These are phyloP conservation scores for Apogon talboti DNA, from an alignment of 2,797 vertebrate genomes.

Conservation along the genomic window DNA sequence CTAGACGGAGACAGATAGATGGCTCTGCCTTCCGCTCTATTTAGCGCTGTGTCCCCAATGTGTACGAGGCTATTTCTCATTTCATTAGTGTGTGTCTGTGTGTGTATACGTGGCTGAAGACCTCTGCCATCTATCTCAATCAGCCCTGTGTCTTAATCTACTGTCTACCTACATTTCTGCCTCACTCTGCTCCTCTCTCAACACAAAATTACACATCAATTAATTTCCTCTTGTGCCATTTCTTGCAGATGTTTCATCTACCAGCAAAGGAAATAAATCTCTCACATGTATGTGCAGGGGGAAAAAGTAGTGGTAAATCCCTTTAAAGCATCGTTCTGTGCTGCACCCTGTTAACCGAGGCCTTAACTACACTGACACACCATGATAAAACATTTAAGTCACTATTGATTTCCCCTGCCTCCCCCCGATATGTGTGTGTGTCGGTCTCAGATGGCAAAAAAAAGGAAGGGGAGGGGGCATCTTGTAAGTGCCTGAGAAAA, in stretches of 20 bases:
- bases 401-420: slow-evolving; percentile 77
- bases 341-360: slow-evolving; percentile 69
- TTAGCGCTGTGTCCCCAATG: slow-evolving; percentile 64
- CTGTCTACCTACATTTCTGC: slow-evolving; percentile 70
- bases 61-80: slow-evolving; percentile 78
- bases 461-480: slow-evolving; percentile 2
- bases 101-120: slow-evolving; percentile 53
- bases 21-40: slow-evolving; percentile 62
- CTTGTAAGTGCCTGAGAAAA: slow-evolving; percentile 60
- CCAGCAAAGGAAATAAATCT: slow-evolving; percentile 25
- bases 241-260: slow-evolving; percentile 3
- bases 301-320: slow-evolving; percentile 55
- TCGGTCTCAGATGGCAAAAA: slow-evolving; percentile 50
- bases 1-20: slow-evolving; percentile 71
- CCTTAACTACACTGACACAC: slow-evolving; percentile 79
- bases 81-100: slow-evolving; percentile 74
- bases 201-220: slow-evolving; percentile 47
- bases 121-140: slow-evolving; percentile 79
- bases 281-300: not conserved
- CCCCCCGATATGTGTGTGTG: slow-evolving; percentile 24
- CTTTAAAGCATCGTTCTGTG: slow-evolving; percentile 52
- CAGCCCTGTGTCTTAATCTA: slow-evolving; percentile 79
- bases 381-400: slow-evolving; percentile 83
- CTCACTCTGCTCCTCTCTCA: slow-evolving; percentile 45
- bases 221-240: slow-evolving; percentile 15